phyloP scores from a whole-genome alignment of 2,888 invertebrate genomes.

The Pollenia griseotomentosa region DNA sequence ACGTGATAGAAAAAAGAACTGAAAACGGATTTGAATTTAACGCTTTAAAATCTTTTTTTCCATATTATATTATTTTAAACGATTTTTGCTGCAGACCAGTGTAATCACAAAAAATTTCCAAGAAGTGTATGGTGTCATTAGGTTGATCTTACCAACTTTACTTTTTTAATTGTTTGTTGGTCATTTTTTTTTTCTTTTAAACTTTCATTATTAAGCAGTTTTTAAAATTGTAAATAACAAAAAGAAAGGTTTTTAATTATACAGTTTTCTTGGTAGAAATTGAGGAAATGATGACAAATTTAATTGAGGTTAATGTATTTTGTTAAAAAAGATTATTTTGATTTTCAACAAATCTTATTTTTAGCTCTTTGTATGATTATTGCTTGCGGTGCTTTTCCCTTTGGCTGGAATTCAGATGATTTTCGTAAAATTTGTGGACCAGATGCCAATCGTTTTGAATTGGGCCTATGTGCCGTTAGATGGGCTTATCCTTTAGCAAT shows the following conservation, averaged over 20 bases:
- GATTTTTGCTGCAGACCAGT: too few species aligned
- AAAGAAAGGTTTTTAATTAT: slow-evolving; percentile 25
- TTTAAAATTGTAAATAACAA: slow-evolving; percentile 1
- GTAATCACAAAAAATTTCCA: too few species aligned
- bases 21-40: too few species aligned
- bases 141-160: too few species aligned
- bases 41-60: too few species aligned
- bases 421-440: slow-evolving; percentile 94
- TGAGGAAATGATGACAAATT: not conserved
- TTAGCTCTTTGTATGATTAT: slow-evolving; percentile 94
- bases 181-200: slow-evolving; percentile 1
- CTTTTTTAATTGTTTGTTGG: too few species aligned
- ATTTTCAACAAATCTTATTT: slow-evolving; percentile 73
- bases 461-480: slow-evolving; percentile 94
- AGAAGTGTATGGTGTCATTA: too few species aligned
- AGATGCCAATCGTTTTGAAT: slow-evolving; percentile 90
- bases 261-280: slow-evolving; percentile 12
- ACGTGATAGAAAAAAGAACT: too few species aligned
- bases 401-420: slow-evolving; percentile 94
- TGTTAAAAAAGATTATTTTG: not conserved
- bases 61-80: too few species aligned
- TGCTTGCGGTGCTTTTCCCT: slow-evolving; percentile 94
- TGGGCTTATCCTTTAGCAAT: slow-evolving; percentile 97
- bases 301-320: slow-evolving; percentile 11
- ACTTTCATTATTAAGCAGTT: slow-evolving; percentile 30